Percentiles rank a stretch among this genome's conserved stretches.
phyloP scores from a whole-genome alignment of 2,888 invertebrate species.

The Nemurella pictetii region DNA sequence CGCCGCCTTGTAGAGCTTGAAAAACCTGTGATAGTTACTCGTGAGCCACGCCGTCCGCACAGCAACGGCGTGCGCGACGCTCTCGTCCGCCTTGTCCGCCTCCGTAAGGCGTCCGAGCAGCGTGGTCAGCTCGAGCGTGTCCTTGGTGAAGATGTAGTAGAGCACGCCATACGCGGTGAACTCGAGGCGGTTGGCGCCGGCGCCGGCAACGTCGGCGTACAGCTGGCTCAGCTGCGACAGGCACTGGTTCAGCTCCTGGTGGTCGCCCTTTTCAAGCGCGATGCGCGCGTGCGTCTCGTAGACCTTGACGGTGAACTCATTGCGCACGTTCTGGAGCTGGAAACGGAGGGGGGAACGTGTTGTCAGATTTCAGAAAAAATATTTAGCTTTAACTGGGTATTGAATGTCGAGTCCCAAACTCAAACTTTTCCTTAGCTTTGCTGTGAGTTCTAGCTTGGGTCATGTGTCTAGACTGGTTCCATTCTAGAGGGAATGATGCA shows the following conservation, averaged over 20 bases:
- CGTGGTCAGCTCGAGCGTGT: constrained; percentile 92
- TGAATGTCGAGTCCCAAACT: too few relatives aligned
- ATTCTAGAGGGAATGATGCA: too few relatives aligned
- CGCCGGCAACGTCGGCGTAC: constrained; percentile 78
- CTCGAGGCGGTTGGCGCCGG: constrained; percentile 77
- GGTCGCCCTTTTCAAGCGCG: constrained; percentile 96
- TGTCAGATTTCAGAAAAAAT: too few relatives aligned
- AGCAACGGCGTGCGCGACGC: constrained; percentile 82
- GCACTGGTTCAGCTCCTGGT: constrained; percentile 99
- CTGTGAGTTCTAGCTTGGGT: too few relatives aligned
- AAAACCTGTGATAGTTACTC: constrained; percentile 90
- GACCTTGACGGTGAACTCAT: constrained; percentile 93
- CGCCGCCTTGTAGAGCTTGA: constrained; percentile 83
- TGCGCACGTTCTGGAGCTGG: constrained; percentile 93
- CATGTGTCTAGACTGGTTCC: too few relatives aligned
- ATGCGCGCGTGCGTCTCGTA: constrained; percentile 99
- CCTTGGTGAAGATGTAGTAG: constrained; percentile 97
- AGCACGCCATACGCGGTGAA: constrained; percentile 95
- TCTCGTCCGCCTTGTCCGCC: constrained; percentile 78
- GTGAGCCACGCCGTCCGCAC: constrained; percentile 92
- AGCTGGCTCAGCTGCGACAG: constrained; percentile 97
- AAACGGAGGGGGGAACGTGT: too few relatives aligned
- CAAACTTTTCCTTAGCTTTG: too few relatives aligned
- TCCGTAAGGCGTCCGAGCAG: constrained; percentile 79
- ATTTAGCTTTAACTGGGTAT: too few relatives aligned